These are phyloP conservation scores for Eristalinus sepulchralis DNA, from an alignment of 2,888 invertebrate species.

Conservation along the genomic window DNA sequence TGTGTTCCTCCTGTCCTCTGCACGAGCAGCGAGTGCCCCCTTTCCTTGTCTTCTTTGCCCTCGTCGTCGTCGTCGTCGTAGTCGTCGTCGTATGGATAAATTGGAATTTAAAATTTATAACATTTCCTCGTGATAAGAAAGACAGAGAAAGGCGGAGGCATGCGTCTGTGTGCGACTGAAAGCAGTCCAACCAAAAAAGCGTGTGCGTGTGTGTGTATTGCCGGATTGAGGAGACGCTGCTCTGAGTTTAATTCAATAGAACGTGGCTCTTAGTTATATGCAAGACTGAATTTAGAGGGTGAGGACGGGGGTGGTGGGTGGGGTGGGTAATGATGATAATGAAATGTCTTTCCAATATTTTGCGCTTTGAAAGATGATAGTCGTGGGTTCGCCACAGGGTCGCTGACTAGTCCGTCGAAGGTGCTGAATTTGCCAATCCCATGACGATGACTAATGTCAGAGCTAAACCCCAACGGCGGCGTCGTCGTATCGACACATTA, in stretches of 20 bases:
- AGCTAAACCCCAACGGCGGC: background rate
- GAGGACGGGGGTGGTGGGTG: background rate
- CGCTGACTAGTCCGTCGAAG: background rate
- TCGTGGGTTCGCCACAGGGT: background rate
- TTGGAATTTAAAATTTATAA: conserved; percentile 72
- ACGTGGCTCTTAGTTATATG: conserved; percentile 55
- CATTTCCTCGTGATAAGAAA: conserved; percentile 55
- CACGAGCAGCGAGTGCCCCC: conserved; percentile 43
- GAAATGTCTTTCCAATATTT: conserved; percentile 28
- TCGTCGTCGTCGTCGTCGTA: conserved; percentile 17
- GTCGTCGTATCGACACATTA: background rate
- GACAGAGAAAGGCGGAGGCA: conserved; percentile 1
- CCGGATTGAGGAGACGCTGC: conserved; percentile 25
- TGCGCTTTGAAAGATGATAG: background rate
- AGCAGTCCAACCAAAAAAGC: background rate
- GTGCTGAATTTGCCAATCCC: background rate
- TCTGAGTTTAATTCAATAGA: conserved; percentile 67
- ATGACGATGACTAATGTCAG: background rate
- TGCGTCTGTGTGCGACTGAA: conserved; percentile 3
- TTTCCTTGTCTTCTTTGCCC: background rate
- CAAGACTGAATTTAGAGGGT: conserved; percentile 27
- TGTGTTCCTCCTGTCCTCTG: conserved; percentile 18
- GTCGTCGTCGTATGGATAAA: conserved; percentile 63
- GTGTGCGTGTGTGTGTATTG: background rate
- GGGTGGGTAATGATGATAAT: conserved; percentile 42